Base-by-base conservation (phyloP, 2,797 vertebrate genomes). In the Lacerta viridis region DNA sequence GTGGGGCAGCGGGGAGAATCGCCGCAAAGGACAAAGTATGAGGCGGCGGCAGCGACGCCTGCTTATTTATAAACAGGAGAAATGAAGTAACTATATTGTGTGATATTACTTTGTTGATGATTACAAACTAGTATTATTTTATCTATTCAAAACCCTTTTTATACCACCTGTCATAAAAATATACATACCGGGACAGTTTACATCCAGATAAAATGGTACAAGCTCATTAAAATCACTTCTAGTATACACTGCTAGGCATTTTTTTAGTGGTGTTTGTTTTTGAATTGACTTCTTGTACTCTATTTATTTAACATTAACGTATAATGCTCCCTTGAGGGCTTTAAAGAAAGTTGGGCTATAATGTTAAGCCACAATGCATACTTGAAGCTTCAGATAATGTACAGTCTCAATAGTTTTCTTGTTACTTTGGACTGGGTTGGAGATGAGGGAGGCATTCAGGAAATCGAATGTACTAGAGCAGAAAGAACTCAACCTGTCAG, bases 391-490 rank as follows among this genome's bases (percentile, higher is more conserved):
- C 10, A 68, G 17, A 88, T 93, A 90, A 15, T 33, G 1, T 80
- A 20, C 36, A 68, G 9, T 93, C 92, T 93, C 86, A 92, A 86
- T 94, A 93, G 79, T 18, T 93, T 79, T 18, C 89, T 92, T 85
- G 84, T 85, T 93, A 80, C 33, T 72, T 84, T 90, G 36, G 39
- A 86, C 82, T 92, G 85, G 90, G 90, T 92, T 92, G 89, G 91
- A 92, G 81, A 87, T 85, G 33, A 20, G 74, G 75, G 43, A 89
- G 87, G 64, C 85, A 92, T 93, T 88, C 90, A 93, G 88, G 88
- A 94, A 92, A 92, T 91, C 80, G 59, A 91, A 92, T 90, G 84
- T 78, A 80, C 25, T 91, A 77, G 43, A 94, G 90, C 90, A 91
- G 92, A 93, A 93, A 92, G 74, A 90, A 84, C 59, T 78, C 39